Base-by-base conservation (phyloP, 2,113 vertebrate species). In the Oxyruncus cristatus region DNA sequence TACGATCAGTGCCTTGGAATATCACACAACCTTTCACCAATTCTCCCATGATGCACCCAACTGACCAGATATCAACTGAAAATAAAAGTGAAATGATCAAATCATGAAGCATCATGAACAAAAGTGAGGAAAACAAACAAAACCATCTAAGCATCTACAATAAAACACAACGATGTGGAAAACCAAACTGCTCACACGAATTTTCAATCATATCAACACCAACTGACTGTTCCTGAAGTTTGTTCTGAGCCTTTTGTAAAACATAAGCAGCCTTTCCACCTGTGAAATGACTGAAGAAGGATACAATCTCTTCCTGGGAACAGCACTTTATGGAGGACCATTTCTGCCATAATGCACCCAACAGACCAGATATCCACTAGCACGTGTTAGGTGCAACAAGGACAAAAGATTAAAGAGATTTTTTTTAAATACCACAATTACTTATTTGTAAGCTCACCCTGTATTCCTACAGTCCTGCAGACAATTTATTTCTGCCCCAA, bases 21-120 rank as follows among this genome's bases (percentile, higher is more conserved):
- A 99, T 99, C 98, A 99, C 99, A 98, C 99, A 98, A 98, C 99
- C 99, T 98, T 99, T 99, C 97, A 99, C 99, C 99, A 99, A 99
- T 98, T 99, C 99, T 97, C 99, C 99, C 99, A 99, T 99, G 98
- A 99, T 99, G 98, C 99, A 99, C 96, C 99, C 99, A 97, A 99
- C 99, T 97, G 99, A 99, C 99, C 99, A 99, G 98, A 99, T 99
- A 98, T 99, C 99, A 98, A 99, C 99, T 99, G 99, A 98, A 98
- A 99, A 98, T 96, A 99, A 98, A 97, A 99, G 94, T 98, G 98
- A 98, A 98, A 98, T 98, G 98, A 98, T 92, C 97, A 98, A 98
- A 98, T 98, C 97, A 98, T 98, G 97, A 97, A 95, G 91, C 97
- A 97, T 91, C 95, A 97, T 98, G 98, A 97, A 98, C 94, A 97